Percentiles rank a stretch among this genome's conserved stretches.
Evolutionary conservation across 2,888 invertebrate species (phyloP).

Genomic region (Thymelicus lineola): DNA sequence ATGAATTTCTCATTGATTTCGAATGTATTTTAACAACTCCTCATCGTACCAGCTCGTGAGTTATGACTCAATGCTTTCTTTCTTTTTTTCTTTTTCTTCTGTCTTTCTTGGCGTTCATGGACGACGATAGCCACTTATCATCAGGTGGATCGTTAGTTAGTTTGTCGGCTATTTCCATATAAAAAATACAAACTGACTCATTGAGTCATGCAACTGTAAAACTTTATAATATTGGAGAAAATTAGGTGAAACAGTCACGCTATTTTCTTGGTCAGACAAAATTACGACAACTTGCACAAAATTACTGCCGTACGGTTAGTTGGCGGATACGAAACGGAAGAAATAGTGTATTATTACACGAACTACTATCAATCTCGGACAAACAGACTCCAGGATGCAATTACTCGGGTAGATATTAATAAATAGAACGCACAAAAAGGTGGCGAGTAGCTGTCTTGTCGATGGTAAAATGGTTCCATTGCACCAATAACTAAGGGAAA

Average conservation of each 20-base stretch:
- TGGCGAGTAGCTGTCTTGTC: conserved; percentile 32
- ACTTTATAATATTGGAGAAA: conserved; percentile 23
- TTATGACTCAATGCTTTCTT: no score
- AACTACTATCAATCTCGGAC: conserved; percentile 57
- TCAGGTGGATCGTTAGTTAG: no score
- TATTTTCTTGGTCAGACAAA: conserved; percentile 45
- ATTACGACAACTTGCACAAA: conserved; percentile 66
- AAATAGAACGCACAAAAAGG: conserved; percentile 36
- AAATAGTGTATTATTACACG: conserved; percentile 51
- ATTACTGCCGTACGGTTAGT: conserved; percentile 59
- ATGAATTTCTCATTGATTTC: conserved; percentile 22
- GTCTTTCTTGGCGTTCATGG: no score
- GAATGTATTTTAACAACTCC: conserved; percentile 11
- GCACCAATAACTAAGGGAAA: conserved; percentile 50
- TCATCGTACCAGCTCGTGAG: not conserved
- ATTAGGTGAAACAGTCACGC: conserved; percentile 31
- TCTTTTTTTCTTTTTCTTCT: no score
- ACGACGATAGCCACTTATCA: no score
- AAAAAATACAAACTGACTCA: not conserved
- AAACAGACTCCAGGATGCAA: conserved; percentile 21
- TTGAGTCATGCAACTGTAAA: conserved; percentile 22
- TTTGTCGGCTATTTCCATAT: no score
- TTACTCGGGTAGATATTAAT: conserved; percentile 32
- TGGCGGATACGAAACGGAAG: conserved; percentile 52
- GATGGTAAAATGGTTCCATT: conserved; percentile 21